These are phyloP conservation scores for Aspidiotus destructor DNA, from an alignment of 2,888 invertebrate genomes.

Conservation along the genomic window DNA sequence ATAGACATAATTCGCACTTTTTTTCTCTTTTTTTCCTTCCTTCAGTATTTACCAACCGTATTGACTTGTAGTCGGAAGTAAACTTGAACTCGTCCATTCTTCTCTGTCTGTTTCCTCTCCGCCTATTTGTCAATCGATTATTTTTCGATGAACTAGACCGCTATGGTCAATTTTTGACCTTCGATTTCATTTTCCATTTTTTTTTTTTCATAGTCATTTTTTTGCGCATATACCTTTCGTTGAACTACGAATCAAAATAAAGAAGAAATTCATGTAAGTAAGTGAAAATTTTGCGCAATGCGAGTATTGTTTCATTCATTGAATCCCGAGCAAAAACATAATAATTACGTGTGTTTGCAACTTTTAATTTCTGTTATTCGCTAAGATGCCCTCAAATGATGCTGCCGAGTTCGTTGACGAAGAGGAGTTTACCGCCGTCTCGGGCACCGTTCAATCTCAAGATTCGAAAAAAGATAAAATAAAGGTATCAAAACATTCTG, in stretches of 20 bases:
- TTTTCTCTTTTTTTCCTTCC: slow-evolving; percentile 6
- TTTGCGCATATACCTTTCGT: background rate
- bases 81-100: slow-evolving; percentile 1
- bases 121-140: background rate
- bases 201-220: background rate
- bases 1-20: background rate
- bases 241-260: background rate
- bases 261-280: no score
- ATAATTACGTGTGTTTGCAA: no score
- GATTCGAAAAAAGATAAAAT: no score
- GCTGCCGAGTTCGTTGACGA: background rate
- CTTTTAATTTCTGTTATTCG: background rate
- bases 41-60: background rate
- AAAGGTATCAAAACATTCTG: no score
- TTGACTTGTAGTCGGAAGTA: background rate
- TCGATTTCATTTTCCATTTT: background rate
- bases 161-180: background rate
- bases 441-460: no score
- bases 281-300: no score
- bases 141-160: background rate
- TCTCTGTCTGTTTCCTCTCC: background rate
- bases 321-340: no score
- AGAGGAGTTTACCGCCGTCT: background rate
- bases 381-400: background rate
- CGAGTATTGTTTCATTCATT: no score